Evolutionary conservation across 1,140 invertebrate genomes (phyloP), one percentile per base, ranked within the genome.

Genomic region (Pachyrhynchus sulphureomaculatus): DNA sequence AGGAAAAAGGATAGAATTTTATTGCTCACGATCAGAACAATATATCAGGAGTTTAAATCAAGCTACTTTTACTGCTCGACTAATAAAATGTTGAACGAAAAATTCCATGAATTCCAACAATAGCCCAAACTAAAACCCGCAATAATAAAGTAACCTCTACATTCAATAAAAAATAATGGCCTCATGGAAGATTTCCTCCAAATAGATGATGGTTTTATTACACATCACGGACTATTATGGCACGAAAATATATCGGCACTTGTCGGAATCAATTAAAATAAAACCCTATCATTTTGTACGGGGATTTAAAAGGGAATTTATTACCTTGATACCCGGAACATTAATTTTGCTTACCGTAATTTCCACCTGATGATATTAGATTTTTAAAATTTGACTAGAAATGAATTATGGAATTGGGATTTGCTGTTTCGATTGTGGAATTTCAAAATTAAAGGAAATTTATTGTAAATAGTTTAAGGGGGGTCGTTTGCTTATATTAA

Each of bases 251-350:
- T 42, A 54, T 54, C n/a, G 39, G 36, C 39, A 54, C n/a, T 54
- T 54, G 39, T 41, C 24, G 52, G 24, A 54, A 54, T 54, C 52
- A 54, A 54, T 54, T 54, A 41, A 54, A 54, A 42, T 54, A 54
- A 54, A 54, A 54, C 29, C 52, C 52, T 26, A 42, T 54, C 52
- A 54, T 42, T 54, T 54, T 54, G 52, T 54, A 41, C 17, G 20
- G 32, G 52, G 52, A 21, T 26, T 54, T 29, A 47, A 20, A 18
- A 21, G 36, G 5, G 15, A 54, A 54, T 54, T 42, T 54, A 54
- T 54, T 23, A 23, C 36, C 9, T 23, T 37, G 24, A 42, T 54
- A 20, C 21, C n/a, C 21, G 24, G 36, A 24, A 42, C 21, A 54
- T 53, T 53, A 53, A 53, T 53, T 24, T 42, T 42, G 42, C 39